Base-by-base conservation (phyloP, 2,113 vertebrate genomes). In the Carassius carassius region DNA sequence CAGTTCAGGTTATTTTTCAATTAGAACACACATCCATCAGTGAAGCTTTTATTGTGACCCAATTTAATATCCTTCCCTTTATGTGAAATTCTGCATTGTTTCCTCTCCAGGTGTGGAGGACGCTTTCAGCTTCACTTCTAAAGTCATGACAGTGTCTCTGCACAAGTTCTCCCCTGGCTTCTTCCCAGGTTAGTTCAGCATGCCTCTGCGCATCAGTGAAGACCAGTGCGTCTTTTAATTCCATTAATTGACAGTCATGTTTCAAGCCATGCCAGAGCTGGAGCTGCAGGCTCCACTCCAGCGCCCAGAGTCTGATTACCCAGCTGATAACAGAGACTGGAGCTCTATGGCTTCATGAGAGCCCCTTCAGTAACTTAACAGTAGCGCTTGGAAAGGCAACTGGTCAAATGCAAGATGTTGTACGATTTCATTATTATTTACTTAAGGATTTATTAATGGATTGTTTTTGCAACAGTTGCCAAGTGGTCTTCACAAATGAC, bases 81-180 rank as follows among this genome's bases (percentile, higher is more conserved):
- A 78, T 58, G 21, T 25, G 49, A 29, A 56, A 72, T 51, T 85
- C 2, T 84, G 81, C 35, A 19, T 82, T 76, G 51, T 85, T 77
- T 87, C 65, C 41, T 47, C 81, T 79, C 7, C 81, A 99, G 98
- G 98, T 85, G 98, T 99, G 51, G 96, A 99, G 91, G 98, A 99
- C 60, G 98, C 98, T 81, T 99, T 99, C 91, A 99, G 97, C 93
- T 99, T 99, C 90, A 99, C 98, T 1, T 98, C 97, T 1, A 99
- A 99, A 94, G 97, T 99, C 87, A 98, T 99, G 97, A 99, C 98
- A 0, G 97, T 99, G 79, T 99, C 98, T 32, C 91, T 99, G 84
- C 98, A 99, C 91, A 99, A 99, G 93, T 99, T 98, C 93, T 99
- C 98, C 0, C 98, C 98, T 23, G 98, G 98, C 88, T 99, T 99